phyloP scores from a whole-genome alignment of 2,888 invertebrate genomes.

The Cantharis rufa region DNA sequence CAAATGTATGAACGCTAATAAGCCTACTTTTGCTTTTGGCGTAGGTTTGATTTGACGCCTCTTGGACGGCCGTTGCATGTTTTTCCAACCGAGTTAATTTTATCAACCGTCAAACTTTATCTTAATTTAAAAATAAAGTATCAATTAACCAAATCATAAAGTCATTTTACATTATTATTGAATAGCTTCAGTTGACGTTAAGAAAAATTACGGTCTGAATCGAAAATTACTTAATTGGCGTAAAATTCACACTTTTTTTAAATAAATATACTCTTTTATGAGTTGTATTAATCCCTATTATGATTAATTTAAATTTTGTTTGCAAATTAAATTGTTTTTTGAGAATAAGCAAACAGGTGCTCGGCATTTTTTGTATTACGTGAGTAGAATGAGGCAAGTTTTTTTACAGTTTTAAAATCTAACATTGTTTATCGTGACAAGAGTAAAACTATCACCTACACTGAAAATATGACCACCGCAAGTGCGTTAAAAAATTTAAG shows the following conservation, averaged over 20 bases:
- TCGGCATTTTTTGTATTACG: neutral
- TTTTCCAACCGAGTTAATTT: slow-evolving; percentile 17
- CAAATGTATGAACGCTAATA: slow-evolving; percentile 34
- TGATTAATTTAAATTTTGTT: neutral
- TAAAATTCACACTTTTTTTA: neutral
- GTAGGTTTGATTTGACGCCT: slow-evolving; percentile 35
- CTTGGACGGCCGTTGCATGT: slow-evolving; percentile 25
- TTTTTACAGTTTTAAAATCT: slow-evolving; percentile 5
- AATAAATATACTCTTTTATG: neutral
- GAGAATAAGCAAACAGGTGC: slow-evolving; percentile 6
- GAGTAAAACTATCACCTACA: slow-evolving; percentile 19
- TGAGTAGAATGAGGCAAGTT: slow-evolving; percentile 9
- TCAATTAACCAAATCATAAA: neutral
- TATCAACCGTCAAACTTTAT: neutral
- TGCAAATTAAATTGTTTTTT: neutral
- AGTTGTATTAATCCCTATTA: too few relatives aligned
- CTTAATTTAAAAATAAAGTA: slow-evolving; percentile 1
- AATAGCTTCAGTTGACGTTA: neutral
- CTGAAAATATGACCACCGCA: slow-evolving; percentile 7
- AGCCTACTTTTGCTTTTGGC: slow-evolving; percentile 35
- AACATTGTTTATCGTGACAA: slow-evolving; percentile 19
- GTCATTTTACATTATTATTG: slow-evolving; percentile 2
- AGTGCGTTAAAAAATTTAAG: slow-evolving; percentile 5
- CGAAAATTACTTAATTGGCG: neutral
- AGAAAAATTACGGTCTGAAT: neutral